phyloP scores from a whole-genome alignment of 1,140 invertebrate species.

The Euura saliciscinereae region DNA sequence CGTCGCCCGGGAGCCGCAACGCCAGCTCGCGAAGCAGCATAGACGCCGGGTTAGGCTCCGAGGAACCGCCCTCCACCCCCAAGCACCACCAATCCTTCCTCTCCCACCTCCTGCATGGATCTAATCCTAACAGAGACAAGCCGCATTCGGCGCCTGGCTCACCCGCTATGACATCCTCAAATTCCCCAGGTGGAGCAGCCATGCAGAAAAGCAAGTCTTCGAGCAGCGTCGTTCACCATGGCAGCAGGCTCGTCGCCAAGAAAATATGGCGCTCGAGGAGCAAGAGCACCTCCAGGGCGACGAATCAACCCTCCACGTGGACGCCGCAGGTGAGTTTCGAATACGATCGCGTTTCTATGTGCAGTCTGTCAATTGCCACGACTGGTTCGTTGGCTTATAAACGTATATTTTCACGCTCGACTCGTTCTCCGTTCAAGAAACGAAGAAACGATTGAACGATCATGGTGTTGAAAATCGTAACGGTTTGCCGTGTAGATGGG shows the following conservation, averaged over 20 bases:
- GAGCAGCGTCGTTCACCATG: constrained; percentile 81
- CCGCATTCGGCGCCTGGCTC: constrained; percentile 56
- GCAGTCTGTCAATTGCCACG: no score
- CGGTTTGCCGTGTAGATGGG: no score
- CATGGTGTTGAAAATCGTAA: no score
- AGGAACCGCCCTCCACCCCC: constrained; percentile 60
- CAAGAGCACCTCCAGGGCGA: constrained; percentile 74
- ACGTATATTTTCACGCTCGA: no score
- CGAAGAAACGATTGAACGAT: no score
- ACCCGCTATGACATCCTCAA: constrained; percentile 57
- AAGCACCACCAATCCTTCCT: constrained; percentile 69
- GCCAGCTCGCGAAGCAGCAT: constrained; percentile 64
- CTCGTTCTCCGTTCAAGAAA: no score
- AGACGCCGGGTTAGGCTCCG: constrained; percentile 58
- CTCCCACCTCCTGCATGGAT: constrained; percentile 69
- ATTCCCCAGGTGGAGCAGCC: constrained; percentile 63
- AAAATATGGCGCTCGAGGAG: constrained; percentile 82
- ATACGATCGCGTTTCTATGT: no score
- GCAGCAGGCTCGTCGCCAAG: constrained; percentile 75
- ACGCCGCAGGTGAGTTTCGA: constrained; percentile 77
- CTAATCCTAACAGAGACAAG: constrained; percentile 60
- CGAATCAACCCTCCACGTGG: constrained; percentile 67
- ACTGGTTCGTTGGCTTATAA: no score
- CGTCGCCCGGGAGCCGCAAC: constrained; percentile 54
- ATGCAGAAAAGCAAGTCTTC: constrained; percentile 90